A percentile compares a stretch with the other conserved stretches of the same genome.
Conservation (phyloP, 2,797 vertebrate genomes). For the Austrolebias charrua region DNA sequence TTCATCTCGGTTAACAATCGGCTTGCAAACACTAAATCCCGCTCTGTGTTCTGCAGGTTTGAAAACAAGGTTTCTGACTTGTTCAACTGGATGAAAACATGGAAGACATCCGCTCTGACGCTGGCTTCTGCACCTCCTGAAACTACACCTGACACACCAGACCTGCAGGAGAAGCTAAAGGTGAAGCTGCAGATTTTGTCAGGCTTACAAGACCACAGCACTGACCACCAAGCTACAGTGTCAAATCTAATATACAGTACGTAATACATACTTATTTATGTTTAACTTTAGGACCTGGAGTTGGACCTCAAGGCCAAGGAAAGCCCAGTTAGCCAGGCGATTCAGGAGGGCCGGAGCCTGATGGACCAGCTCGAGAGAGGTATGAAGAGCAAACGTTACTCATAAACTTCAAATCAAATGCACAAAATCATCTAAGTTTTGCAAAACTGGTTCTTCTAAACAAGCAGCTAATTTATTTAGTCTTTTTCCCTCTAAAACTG, state of each 20-base stretch:
- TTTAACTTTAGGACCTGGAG: conserved; percentile 79
- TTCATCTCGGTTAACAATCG: background rate
- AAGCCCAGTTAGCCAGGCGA: conserved; percentile 73
- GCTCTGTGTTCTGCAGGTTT: conserved; percentile 75
- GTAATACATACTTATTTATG: background rate
- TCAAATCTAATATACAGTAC: background rate
- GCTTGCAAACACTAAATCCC: background rate
- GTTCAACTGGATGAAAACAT: conserved; percentile 84
- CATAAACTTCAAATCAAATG: background rate
- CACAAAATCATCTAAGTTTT: background rate
- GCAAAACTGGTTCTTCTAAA: background rate
- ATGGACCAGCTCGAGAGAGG: conserved; percentile 86
- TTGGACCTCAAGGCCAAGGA: conserved; percentile 79
- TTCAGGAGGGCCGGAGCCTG: conserved; percentile 76
- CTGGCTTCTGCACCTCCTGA: conserved; percentile 82
- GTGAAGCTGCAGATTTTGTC: conserved; percentile 65
- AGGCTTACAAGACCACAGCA: background rate
- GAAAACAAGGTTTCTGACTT: conserved; percentile 82
- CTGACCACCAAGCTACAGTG: too few species aligned
- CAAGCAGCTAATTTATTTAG: conserved; percentile 14
- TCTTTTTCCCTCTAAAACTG: conserved; percentile 11
- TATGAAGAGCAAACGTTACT: conserved; percentile 50
- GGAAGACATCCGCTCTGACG: conserved; percentile 78
- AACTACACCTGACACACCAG: conserved; percentile 77
- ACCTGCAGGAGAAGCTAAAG: conserved; percentile 82